These are phyloP conservation scores for Tenthredo notha DNA, from an alignment of 2,888 invertebrate genomes.

Conservation along the genomic window DNA sequence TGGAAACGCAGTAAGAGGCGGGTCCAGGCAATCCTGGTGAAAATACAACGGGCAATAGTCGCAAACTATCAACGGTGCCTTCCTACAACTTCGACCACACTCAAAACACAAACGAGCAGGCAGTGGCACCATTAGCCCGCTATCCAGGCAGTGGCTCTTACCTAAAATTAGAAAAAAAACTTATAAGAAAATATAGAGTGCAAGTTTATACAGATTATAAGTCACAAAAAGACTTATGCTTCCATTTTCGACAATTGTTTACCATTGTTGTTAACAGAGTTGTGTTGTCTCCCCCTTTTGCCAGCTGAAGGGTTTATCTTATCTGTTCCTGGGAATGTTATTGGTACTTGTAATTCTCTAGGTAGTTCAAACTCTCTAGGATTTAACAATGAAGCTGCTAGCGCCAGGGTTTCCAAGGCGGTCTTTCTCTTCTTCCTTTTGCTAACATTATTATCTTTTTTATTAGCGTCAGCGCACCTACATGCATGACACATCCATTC, in stretches of 20 bases:
- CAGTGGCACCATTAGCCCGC: slow-evolving; percentile 83
- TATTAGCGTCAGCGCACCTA: slow-evolving; percentile 79
- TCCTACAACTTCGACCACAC: slow-evolving; percentile 91
- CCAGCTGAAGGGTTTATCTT: slow-evolving; percentile 81
- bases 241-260: slow-evolving; percentile 48
- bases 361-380: slow-evolving; percentile 95
- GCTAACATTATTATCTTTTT: slow-evolving; percentile 66
- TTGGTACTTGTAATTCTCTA: slow-evolving; percentile 87
- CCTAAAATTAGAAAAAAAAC: slow-evolving; percentile 72
- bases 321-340: slow-evolving; percentile 90
- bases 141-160: slow-evolving; percentile 75
- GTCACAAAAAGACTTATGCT: neutral
- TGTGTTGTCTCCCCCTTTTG: slow-evolving; percentile 71
- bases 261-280: slow-evolving; percentile 69
- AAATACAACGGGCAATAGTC: slow-evolving; percentile 95
- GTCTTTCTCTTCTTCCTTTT: slow-evolving; percentile 72
- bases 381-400: slow-evolving; percentile 91
- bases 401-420: slow-evolving; percentile 89
- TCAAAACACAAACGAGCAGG: slow-evolving; percentile 92
- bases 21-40: slow-evolving; percentile 96
- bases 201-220: slow-evolving; percentile 35
- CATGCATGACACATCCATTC: slow-evolving; percentile 96
- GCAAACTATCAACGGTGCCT: slow-evolving; percentile 92
- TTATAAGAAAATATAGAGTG: slow-evolving; percentile 44
- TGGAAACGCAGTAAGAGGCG: slow-evolving; percentile 93